A percentile compares a stretch with the other conserved stretches of the same genome.
These are phyloP conservation scores for Chiloscyllium plagiosum DNA, from an alignment of 2,113 vertebrate genomes.

Conservation along the genomic window DNA sequence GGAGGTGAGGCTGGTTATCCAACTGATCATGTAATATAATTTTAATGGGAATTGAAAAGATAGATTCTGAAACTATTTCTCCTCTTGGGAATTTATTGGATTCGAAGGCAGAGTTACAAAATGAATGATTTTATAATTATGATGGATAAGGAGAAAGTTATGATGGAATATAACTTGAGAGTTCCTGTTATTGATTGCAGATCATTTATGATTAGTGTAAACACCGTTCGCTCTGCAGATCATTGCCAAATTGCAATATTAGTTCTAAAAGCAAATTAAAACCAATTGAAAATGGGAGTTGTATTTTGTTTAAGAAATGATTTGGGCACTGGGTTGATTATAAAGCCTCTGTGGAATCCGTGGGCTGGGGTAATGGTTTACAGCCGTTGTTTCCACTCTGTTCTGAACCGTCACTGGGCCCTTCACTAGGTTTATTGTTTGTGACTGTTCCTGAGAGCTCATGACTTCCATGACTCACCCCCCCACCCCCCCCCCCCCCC, in stretches of 20 bases:
- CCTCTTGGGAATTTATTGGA: background rate
- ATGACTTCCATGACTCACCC: background rate
- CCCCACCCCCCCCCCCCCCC: no score
- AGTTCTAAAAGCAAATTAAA: background rate
- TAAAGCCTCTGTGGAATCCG: background rate
- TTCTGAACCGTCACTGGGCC: no score
- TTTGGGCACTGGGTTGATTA: background rate
- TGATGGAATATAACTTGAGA: background rate
- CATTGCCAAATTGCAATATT: background rate
- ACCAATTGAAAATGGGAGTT: background rate
- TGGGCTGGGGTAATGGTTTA: background rate
- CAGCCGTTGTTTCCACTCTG: background rate
- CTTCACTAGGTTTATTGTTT: background rate
- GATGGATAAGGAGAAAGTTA: background rate
- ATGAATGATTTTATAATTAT: background rate
- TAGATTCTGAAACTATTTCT: background rate
- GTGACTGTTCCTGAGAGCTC: background rate
- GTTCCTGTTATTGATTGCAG: background rate
- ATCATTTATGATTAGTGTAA: background rate
- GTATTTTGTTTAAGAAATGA: background rate
- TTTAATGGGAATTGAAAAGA: background rate
- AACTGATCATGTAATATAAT: background rate
- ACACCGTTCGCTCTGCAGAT: background rate
- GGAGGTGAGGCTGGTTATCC: background rate
- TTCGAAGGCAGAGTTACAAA: background rate